Evolutionary conservation across 2,888 invertebrate species (phyloP), one percentile per base, ranked within the genome.

Genomic region (Octonoba sinensis): DNA sequence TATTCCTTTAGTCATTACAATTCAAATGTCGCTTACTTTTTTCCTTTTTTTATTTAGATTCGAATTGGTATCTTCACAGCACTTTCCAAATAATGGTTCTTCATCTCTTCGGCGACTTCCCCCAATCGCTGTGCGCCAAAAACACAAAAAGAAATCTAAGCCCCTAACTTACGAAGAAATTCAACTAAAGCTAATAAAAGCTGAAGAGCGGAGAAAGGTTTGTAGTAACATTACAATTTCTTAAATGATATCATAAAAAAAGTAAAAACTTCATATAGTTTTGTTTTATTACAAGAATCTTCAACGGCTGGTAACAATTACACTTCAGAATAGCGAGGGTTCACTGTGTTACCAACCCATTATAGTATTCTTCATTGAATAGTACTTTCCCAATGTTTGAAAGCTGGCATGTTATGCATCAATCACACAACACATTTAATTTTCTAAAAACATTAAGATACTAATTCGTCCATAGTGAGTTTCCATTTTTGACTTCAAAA

Each of bases 151-250:
- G 44, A 77, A 75, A 27, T 76, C 70, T 71, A 56, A 66, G n/a
- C 70, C 73, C 47, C 66, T 84, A 20, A 85, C 85, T n/a, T 69
- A 82, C 20, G 85, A 85, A 81, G 83, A 84, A 64, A 85, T 85
- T 36, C 73, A 77, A 51, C 73, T 81, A 36, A 85, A 85, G 59
- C 73, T 85, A 20, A 59, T 65, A 16, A 73, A 84, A 71, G 85
- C 85, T 1, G 85, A 85, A 72, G 77, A 83, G 60, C 67, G 85
- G 15, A 71, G 85, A 76, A 85, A 83, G 77, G 85, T 85, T 60
- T 27, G 51, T 16, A n/a, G 2, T 57, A 4, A 22, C 18, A 1
- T 22, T 57, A 24, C 47, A 54, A 18, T 6, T 54, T 54, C 54
- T 54, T 18, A 54, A 1, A 1, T 1, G n/a, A 15, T 6, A 18